Evolutionary conservation across 2,797 vertebrate genomes (phyloP).

Genomic region (Acrossocheilus fasciatus): DNA sequence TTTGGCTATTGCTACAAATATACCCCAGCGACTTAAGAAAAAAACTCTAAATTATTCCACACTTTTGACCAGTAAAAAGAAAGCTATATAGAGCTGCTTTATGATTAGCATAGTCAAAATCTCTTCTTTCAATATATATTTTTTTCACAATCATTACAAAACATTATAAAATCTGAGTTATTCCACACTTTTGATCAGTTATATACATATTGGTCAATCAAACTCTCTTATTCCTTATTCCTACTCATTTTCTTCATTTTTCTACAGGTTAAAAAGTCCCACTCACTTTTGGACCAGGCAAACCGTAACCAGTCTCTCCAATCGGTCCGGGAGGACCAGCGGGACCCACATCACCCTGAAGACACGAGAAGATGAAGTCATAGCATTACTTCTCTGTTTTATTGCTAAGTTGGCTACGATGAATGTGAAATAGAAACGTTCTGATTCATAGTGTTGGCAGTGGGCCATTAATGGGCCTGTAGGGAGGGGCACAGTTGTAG

Average conservation of each 20-base stretch:
- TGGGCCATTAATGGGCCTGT: conserved; percentile 35
- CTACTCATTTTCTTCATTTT: not conserved
- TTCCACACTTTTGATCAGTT: not conserved
- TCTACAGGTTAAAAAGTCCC: conserved; percentile 1
- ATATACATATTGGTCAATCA: not conserved
- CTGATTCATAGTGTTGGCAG: conserved; percentile 53
- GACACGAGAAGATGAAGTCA: conserved; percentile 51
- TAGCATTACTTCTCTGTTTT: conserved; percentile 35
- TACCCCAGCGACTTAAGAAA: not conserved
- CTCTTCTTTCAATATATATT: too few relatives aligned
- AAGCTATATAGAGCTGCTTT: not conserved
- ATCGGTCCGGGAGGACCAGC: conserved; percentile 82
- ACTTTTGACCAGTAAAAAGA: not conserved
- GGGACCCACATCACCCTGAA: conserved; percentile 86
- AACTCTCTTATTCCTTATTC: not conserved
- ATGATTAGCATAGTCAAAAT: conserved; percentile 6
- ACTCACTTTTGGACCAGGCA: conserved; percentile 90
- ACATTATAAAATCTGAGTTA: too few relatives aligned
- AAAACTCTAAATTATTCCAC: not conserved
- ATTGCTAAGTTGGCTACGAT: conserved; percentile 35
- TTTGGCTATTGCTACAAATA: too few relatives aligned
- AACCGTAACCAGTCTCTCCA: conserved; percentile 89
- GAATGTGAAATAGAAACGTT: conserved; percentile 34
- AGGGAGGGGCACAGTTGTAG: conserved; percentile 53
- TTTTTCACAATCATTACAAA: too few relatives aligned